Percentiles rank a stretch among this genome's conserved stretches.
phyloP scores from a whole-genome alignment of 2,797 vertebrate genomes.

The Paguma larvata region DNA sequence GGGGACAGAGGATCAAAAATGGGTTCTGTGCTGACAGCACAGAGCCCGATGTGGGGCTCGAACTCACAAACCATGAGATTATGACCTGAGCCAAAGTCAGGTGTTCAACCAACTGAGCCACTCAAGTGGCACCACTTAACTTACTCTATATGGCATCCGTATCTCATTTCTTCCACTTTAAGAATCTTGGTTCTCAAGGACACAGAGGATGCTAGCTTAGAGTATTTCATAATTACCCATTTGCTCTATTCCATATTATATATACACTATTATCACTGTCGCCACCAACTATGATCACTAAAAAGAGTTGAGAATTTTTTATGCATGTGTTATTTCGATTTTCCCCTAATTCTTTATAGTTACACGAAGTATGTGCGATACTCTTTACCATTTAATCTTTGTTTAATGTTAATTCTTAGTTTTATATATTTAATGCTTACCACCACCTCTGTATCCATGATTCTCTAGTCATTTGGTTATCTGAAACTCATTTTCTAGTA shows the following conservation, averaged over 20 bases:
- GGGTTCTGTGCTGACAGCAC: too few species aligned
- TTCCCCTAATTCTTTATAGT: not conserved
- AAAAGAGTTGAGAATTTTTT: not conserved
- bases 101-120: too few species aligned
- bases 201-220: not conserved
- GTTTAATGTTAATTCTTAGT: slow-evolving; percentile 11
- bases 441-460: not conserved
- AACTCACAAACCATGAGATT: too few species aligned
- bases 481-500: slow-evolving; percentile 1
- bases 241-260: not conserved
- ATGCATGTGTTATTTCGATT: not conserved
- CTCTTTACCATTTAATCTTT: not conserved
- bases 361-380: not conserved
- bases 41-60: too few species aligned
- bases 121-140: too few species aligned
- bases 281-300: not conserved
- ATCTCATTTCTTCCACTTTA: not conserved
- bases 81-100: too few species aligned
- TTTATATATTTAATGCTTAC: not conserved
- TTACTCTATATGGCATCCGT: not conserved
- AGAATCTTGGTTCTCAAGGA: not conserved
- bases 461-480: not conserved
- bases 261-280: not conserved
- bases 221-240: not conserved
- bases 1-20: too few species aligned